Conservation (phyloP, 2,113 vertebrate species). For the Oncorhynchus mykiss region DNA sequence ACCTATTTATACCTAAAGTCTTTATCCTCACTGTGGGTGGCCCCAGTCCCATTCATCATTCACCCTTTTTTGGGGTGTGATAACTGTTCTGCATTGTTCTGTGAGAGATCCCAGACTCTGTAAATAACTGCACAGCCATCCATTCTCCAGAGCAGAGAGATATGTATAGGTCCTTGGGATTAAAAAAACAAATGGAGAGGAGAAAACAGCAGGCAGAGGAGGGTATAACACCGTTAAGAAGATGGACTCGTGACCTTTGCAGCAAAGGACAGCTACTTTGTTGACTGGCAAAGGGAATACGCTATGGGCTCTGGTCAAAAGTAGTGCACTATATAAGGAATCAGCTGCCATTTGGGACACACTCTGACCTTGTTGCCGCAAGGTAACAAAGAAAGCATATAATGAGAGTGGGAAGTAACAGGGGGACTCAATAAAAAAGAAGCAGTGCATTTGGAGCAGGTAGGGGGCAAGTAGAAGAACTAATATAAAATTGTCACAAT, state of each 20-base stretch:
- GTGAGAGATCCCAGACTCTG: slow-evolving; percentile 21
- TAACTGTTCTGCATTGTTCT: not conserved
- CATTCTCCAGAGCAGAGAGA: slow-evolving; percentile 4
- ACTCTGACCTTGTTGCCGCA: not conserved
- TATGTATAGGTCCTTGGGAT: slow-evolving; percentile 1
- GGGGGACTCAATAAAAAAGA: not conserved
- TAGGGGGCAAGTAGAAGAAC: not conserved
- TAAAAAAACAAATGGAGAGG: slow-evolving; percentile 12
- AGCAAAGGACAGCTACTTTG: not conserved
- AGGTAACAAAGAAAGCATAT: not conserved
- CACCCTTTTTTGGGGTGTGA: not conserved
- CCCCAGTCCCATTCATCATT: slow-evolving; percentile 1
- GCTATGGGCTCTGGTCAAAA: not conserved
- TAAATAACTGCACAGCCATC: slow-evolving; percentile 11
- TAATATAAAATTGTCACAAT: no score
- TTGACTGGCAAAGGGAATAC: not conserved
- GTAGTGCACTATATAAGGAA: not conserved
- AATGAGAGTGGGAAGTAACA: not conserved
- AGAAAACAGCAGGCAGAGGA: not conserved
- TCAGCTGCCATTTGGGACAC: not conserved
- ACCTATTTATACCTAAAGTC: not conserved
- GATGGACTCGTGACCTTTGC: not conserved
- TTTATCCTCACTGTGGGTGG: slow-evolving; percentile 26
- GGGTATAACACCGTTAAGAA: not conserved
- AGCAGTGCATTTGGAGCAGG: not conserved